These are phyloP conservation scores for Xestoiulus laeticollis DNA, from an alignment of 2,888 invertebrate genomes.

Conservation along the genomic window DNA sequence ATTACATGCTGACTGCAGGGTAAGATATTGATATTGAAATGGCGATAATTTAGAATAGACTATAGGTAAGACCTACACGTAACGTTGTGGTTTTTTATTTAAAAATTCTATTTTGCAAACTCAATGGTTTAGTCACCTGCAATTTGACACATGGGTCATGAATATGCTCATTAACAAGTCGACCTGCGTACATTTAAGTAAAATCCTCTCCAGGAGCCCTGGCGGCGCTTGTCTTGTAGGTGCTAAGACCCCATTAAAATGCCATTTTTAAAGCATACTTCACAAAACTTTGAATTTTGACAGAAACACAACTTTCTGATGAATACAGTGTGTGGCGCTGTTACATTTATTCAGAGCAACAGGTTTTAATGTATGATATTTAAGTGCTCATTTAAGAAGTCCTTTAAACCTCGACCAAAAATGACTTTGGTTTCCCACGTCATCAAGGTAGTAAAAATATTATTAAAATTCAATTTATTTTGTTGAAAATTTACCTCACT, in stretches of 20 bases:
- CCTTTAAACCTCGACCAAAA: no score
- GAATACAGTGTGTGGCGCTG: background rate
- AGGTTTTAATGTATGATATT: no score
- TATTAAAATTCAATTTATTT: background rate
- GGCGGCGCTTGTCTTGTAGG: background rate
- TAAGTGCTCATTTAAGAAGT: no score
- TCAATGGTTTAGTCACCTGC: background rate
- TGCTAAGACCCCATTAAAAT: constrained; percentile 33
- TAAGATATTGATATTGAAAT: no score
- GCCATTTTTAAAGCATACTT: background rate
- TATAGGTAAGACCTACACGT: no score
- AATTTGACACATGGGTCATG: background rate
- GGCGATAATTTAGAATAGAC: no score
- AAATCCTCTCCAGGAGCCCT: background rate
- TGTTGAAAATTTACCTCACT: background rate
- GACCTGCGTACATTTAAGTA: background rate
- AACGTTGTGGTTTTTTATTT: background rate
- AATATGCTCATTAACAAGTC: constrained; percentile 4
- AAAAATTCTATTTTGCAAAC: background rate
- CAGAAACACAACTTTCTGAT: background rate
- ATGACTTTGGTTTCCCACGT: no score
- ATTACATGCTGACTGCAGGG: no score
- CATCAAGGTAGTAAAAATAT: no score
- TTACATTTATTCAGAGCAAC: no score
- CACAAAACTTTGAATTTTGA: background rate